Evolutionary conservation across 35 echinoderm and acorn worm species (phyloP).

Genomic region (Apostichopus japonicus): DNA sequence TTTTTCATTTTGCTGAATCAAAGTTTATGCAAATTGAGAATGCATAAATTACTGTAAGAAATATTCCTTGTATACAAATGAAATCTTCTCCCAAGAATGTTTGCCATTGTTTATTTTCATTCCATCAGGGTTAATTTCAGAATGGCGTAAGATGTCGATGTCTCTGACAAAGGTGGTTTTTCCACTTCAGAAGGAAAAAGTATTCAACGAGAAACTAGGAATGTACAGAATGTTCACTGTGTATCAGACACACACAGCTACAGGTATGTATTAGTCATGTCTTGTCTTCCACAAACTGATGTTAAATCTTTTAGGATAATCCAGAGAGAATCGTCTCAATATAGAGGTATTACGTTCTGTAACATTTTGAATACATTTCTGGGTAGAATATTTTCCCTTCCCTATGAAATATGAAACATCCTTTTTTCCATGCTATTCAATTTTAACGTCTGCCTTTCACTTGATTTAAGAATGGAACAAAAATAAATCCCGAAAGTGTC

Average conservation of each 20-base stretch:
- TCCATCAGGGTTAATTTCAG: constrained; percentile 69
- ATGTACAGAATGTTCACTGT: constrained; percentile 79
- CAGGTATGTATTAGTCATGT: constrained; percentile 67
- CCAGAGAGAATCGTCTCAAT: not conserved
- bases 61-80: no score
- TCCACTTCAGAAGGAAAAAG: constrained; percentile 90
- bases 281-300: not conserved
- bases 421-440: no score
- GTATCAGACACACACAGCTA: constrained; percentile 91
- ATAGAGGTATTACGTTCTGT: not conserved
- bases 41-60: no score
- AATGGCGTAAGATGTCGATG: constrained; percentile 82
- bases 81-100: no score
- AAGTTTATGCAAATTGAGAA: no score
- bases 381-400: not conserved
- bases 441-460: no score
- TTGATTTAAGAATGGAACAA: no score
- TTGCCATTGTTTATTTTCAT: not conserved
- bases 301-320: not conserved
- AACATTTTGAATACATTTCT: not conserved
- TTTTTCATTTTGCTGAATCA: no score
- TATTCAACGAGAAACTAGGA: constrained; percentile 57
- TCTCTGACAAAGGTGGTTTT: constrained; percentile 93
- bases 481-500: no score
- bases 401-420: no score